Base-by-base conservation (phyloP, 2,888 invertebrate species). In the Osedax fenrisi region DNA sequence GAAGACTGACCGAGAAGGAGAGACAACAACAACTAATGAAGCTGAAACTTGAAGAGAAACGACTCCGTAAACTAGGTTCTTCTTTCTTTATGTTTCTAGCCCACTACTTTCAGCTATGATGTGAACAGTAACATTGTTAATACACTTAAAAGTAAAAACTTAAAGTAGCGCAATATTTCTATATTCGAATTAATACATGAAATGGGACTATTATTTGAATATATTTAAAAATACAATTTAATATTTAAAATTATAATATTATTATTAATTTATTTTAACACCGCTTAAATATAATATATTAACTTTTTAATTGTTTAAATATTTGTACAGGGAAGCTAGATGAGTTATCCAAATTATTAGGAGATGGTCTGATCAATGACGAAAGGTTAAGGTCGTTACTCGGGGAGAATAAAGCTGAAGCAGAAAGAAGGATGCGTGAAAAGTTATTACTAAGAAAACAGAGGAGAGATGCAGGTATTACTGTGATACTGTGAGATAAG, bases 1-100 rank as follows among this genome's bases (percentile, higher is more conserved):
- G 61, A 0, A 13, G 24, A 5, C 74, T 79, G 62, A 77, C 73
- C 72, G 76, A 78, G 26, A 56, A 76, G 56, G 78, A 79, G 72
- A 26, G 76, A 69, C 78, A 79, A 72, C 62, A 67, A 23, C 23
- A 69, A 26, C 74, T 79, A 2, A 67, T 77, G 25, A 67, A 77
- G 62, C 66, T 79, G 62, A 78, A 76, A 27, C 64, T 78, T 56
- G 27, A 76, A 70, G 78, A 77, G 73, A 79, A 72, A 68, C 56
- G 66, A 59, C 72, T 78, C 3, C 62, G 75, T 10, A 62, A 73
- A 73, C 76, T 78, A 75, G 79, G 79, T 71, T n/a, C n/a, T n/a
- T n/a, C n/a, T n/a, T n/a, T n/a, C n/a, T n/a, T n/a, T n/a, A n/a
- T n/a, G n/a, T n/a, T n/a, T n/a, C n/a, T n/a, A n/a, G n/a, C n/a